Evolutionary conservation across 2,888 invertebrate genomes (phyloP).

Genomic region (Hoplodrina blanda): DNA sequence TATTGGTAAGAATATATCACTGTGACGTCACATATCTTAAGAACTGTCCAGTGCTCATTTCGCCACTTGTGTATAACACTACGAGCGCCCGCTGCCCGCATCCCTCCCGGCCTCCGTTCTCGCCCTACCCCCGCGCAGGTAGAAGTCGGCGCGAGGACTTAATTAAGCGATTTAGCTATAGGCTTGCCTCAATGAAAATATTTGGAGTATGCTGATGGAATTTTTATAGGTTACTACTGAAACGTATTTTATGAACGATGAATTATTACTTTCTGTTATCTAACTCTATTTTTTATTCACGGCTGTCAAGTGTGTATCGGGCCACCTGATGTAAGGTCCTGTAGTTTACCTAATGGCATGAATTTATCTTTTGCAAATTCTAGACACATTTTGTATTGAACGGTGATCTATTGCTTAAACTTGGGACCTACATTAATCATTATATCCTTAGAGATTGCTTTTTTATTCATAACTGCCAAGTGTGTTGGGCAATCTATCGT

Average conservation of each 20-base stretch:
- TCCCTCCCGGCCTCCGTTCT: too few relatives aligned
- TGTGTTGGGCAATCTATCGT: background rate
- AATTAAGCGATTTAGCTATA: too few relatives aligned
- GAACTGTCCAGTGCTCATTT: too few relatives aligned
- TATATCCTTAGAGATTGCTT: too few relatives aligned
- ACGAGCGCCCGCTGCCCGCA: too few relatives aligned
- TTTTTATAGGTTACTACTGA: constrained; percentile 6
- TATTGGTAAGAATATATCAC: too few relatives aligned
- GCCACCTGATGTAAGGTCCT: background rate
- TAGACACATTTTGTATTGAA: background rate
- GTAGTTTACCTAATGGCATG: too few relatives aligned
- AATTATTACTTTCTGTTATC: constrained; percentile 11
- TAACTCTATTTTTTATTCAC: constrained; percentile 4
- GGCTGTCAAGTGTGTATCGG: background rate
- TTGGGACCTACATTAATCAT: too few relatives aligned
- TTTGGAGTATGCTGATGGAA: constrained; percentile 1
- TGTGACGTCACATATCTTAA: too few relatives aligned
- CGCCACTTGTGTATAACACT: too few relatives aligned
- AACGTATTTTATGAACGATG: constrained; percentile 21
- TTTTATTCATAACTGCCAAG: background rate
- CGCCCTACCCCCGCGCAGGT: too few relatives aligned
- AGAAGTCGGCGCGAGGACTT: too few relatives aligned
- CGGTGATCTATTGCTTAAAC: background rate
- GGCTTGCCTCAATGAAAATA: constrained; percentile 19
- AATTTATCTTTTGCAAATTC: background rate